phyloP scores from a whole-genome alignment of 2,113 vertebrate genomes.

The Noctilio leporinus region DNA sequence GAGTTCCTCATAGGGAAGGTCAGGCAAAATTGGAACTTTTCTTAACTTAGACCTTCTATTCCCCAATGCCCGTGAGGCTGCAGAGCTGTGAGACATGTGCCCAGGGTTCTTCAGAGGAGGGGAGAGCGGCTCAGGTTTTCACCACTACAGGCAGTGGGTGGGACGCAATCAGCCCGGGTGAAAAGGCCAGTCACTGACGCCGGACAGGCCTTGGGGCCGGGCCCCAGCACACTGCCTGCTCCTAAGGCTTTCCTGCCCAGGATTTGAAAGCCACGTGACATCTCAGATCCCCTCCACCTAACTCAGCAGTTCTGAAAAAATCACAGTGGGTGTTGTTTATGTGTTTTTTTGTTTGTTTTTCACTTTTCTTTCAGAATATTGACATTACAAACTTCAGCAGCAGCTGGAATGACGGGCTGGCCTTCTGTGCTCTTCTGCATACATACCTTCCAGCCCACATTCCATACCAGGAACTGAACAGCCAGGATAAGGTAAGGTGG shows the following conservation, averaged over 20 bases:
- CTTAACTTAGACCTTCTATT: neutral
- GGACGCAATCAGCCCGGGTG: neutral
- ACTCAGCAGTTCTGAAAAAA: neutral
- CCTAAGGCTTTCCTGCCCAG: neutral
- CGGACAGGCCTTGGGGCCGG: neutral
- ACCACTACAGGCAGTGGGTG: neutral
- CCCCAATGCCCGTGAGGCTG: neutral
- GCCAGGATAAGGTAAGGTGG: constrained; percentile 91
- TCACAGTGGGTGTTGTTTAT: rapidly evolving
- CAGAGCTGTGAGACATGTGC: neutral
- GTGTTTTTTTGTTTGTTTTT: neutral
- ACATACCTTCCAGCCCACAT: constrained; percentile 97
- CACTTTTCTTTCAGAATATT: constrained; percentile 85
- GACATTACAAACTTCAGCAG: constrained; percentile 99
- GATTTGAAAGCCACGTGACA: neutral
- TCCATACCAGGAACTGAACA: constrained; percentile 93
- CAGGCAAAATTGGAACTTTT: neutral
- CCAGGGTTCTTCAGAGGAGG: neutral
- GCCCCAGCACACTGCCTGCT: neutral
- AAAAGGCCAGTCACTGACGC: neutral
- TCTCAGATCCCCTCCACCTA: neutral
- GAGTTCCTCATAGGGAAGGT: neutral
- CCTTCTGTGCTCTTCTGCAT: constrained; percentile 95
- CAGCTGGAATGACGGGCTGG: constrained; percentile 97
- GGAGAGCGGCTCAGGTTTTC: neutral